Conservation (phyloP, 2,888 invertebrate species). For the Agrilus mali region DNA sequence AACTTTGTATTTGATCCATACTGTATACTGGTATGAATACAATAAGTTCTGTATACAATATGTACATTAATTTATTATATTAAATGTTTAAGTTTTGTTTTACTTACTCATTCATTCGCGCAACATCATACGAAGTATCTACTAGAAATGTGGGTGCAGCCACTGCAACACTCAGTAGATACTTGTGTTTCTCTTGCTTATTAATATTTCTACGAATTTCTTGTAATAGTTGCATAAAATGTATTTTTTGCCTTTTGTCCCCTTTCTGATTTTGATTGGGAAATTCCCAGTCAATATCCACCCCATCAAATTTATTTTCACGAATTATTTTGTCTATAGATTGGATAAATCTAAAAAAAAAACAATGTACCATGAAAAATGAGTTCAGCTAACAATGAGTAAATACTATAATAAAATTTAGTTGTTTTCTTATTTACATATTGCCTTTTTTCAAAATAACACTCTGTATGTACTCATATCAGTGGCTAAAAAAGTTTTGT, state of each 20-base stretch:
- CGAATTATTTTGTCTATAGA: slow-evolving; percentile 39
- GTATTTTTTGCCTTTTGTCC: slow-evolving; percentile 47
- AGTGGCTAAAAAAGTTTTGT: not conserved
- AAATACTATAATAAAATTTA: not conserved
- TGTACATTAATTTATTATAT: not conserved
- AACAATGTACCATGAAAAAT: slow-evolving; percentile 1
- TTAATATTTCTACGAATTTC: slow-evolving; percentile 59
- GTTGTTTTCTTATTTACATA: not conserved
- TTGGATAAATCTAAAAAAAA: slow-evolving; percentile 38
- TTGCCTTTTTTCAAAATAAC: too few relatives aligned
- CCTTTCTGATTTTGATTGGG: slow-evolving; percentile 45
- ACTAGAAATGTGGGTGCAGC: slow-evolving; percentile 67
- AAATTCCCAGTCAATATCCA: slow-evolving; percentile 82
- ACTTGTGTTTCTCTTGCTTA: slow-evolving; percentile 41
- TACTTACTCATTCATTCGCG: slow-evolving; percentile 57
- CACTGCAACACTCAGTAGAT: slow-evolving; percentile 62
- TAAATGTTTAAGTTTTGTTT: not conserved
- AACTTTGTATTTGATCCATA: not conserved
- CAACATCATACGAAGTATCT: slow-evolving; percentile 64
- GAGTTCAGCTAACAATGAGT: too few relatives aligned
- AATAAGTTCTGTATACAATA: not conserved
- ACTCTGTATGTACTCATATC: too few relatives aligned
- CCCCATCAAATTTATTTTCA: slow-evolving; percentile 48
- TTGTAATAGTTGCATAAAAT: slow-evolving; percentile 60
- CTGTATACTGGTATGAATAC: not conserved